A percentile compares a stretch with the other conserved stretches of the same genome.
phyloP scores from a whole-genome alignment of 2,888 invertebrate species.

The Auanema freiburgensis region DNA sequence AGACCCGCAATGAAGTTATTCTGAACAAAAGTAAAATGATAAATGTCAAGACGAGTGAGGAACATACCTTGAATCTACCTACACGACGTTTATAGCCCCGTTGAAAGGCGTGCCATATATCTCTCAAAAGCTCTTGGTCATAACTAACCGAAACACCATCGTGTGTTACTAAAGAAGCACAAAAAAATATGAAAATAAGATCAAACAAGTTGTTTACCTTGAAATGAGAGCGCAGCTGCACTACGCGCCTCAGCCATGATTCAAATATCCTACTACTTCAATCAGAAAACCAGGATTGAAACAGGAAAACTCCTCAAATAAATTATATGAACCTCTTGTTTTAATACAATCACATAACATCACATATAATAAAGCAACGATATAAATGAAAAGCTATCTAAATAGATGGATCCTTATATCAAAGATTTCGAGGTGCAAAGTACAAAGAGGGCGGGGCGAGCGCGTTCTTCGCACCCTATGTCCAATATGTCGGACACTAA shows the following conservation, averaged over 20 bases:
- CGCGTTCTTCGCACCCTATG: slow-evolving; percentile 1
- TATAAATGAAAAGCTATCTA: slow-evolving; percentile 8
- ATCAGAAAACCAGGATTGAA: slow-evolving; percentile 1
- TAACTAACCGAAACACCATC: slow-evolving; percentile 98
- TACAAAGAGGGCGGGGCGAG: slow-evolving; percentile 15
- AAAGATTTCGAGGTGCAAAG: slow-evolving; percentile 19
- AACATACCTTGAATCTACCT: slow-evolving; percentile 81
- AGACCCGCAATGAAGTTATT: slow-evolving; percentile 92
- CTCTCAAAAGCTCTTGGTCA: slow-evolving; percentile 89
- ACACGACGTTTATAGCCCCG: slow-evolving; percentile 92
- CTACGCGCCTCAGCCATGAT: slow-evolving; percentile 61
- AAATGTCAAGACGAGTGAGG: too few relatives aligned
- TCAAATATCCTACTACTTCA: slow-evolving; percentile 1
- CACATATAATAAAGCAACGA: background rate
- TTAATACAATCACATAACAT: background rate
- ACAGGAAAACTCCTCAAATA: background rate
- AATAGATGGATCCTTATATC: background rate
- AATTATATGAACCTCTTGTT: background rate
- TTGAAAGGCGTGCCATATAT: slow-evolving; percentile 91
- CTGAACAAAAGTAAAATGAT: slow-evolving; percentile 73
- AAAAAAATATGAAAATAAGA: background rate
- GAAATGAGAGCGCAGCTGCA: slow-evolving; percentile 56
- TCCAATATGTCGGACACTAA: too few relatives aligned
- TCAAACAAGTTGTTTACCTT: slow-evolving; percentile 20
- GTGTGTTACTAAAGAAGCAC: slow-evolving; percentile 75